These are phyloP conservation scores for Doryteuthis pealeii DNA, from an alignment of 1,140 invertebrate genomes.

Conservation along the genomic window DNA sequence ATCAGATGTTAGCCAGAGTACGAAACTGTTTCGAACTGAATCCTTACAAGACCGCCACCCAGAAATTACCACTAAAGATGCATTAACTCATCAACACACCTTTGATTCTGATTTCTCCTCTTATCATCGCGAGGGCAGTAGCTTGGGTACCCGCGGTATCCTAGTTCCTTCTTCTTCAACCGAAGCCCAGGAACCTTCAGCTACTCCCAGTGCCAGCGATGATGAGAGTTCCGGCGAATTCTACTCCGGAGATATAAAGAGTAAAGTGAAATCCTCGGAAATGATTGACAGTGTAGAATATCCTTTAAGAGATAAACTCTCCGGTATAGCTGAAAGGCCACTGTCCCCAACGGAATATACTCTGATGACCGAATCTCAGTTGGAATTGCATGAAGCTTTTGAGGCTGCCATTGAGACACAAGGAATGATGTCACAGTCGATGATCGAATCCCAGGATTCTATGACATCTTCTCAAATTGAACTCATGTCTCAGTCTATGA, in stretches of 20 bases:
- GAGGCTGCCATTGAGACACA: not conserved
- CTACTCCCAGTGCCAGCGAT: conserved; percentile 31
- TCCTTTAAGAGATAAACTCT: not conserved
- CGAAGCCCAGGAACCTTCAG: conserved; percentile 35
- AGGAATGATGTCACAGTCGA: not conserved
- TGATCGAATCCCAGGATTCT: not conserved
- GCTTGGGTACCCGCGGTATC: not conserved
- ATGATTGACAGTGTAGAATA: conserved; percentile 8
- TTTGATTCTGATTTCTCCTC: not conserved
- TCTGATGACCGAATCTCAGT: conserved; percentile 35
- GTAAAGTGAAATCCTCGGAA: not conserved
- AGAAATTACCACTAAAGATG: not conserved
- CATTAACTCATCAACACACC: not conserved
- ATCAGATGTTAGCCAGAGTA: not conserved
- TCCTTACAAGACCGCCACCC: not conserved
- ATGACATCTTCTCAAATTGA: not conserved
- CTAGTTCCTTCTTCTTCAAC: conserved; percentile 35
- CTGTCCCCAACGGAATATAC: conserved; percentile 50
- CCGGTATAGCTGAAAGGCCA: conserved; percentile 27
- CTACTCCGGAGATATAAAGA: conserved; percentile 22
- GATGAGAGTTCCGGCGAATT: conserved; percentile 25
- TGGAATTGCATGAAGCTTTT: not conserved
- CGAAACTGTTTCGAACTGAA: not conserved
- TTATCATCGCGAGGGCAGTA: not conserved
- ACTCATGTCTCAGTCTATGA: not conserved